Conservation (phyloP, 2,113 vertebrate species). For the Silurus meridionalis region DNA sequence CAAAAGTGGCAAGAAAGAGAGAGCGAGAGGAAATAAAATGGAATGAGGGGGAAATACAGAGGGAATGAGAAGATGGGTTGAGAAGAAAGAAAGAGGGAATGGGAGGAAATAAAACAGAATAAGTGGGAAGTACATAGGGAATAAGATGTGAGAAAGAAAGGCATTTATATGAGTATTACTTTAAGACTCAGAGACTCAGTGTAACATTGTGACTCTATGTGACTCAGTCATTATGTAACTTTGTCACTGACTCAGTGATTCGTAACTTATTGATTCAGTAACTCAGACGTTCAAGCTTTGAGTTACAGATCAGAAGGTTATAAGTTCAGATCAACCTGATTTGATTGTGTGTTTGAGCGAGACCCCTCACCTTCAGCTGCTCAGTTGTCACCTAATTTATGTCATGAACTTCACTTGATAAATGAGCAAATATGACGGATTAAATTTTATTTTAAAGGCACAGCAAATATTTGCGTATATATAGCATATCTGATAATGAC, state of each 20-base stretch:
- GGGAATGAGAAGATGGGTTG: no score
- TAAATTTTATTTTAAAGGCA: not conserved
- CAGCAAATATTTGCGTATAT: not conserved
- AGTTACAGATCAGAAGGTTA: not conserved
- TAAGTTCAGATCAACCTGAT: not conserved
- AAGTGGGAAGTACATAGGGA: not conserved
- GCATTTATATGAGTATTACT: no score
- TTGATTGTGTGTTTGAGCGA: not conserved
- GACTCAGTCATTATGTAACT: no score
- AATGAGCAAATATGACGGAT: not conserved
- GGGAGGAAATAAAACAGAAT: no score
- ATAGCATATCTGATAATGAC: not conserved
- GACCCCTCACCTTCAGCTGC: not conserved
- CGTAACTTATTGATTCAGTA: not conserved
- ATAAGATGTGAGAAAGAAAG: not conserved
- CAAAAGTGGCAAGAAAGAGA: not conserved
- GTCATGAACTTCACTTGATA: not conserved
- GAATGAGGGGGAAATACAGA: not conserved
- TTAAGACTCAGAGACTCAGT: no score
- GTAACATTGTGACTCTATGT: no score
- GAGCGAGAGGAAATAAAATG: not conserved
- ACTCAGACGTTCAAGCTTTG: not conserved
- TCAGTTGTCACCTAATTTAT: not conserved
- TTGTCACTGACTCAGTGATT: no score
- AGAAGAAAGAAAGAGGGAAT: no score